phyloP scores from a whole-genome alignment of 2,797 vertebrate species.

The Petrocephalus sullivani region DNA sequence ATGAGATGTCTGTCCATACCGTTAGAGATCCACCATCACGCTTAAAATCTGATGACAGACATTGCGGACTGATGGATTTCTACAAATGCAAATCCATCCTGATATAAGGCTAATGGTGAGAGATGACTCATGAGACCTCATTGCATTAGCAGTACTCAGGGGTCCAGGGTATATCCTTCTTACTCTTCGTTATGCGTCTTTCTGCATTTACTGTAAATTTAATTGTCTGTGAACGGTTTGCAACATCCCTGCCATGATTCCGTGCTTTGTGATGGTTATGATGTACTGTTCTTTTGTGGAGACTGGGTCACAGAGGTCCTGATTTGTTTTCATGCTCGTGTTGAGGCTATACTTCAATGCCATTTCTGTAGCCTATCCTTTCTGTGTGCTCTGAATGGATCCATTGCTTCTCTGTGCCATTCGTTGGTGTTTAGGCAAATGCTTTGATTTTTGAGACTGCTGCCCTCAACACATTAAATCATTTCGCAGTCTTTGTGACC shows the following conservation, averaged over 20 bases:
- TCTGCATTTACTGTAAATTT: background rate
- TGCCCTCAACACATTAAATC: background rate
- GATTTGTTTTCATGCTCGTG: background rate
- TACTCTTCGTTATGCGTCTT: background rate
- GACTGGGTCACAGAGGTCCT: background rate
- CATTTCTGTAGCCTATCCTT: background rate
- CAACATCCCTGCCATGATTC: background rate
- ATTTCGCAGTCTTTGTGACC: background rate
- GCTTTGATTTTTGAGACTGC: background rate
- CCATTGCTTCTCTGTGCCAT: background rate
- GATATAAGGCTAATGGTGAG: background rate
- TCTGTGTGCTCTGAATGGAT: background rate
- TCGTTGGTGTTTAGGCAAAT: background rate
- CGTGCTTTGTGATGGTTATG: background rate
- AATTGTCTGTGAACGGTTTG: background rate
- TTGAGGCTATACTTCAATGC: background rate
- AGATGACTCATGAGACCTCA: background rate
- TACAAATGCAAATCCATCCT: background rate
- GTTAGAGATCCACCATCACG: background rate
- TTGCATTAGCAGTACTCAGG: background rate
- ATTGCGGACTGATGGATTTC: background rate
- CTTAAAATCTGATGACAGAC: background rate
- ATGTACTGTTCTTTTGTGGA: background rate
- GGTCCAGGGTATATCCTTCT: background rate
- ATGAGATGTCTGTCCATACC: background rate